Conservation (phyloP, 2,113 vertebrate genomes). For the Excalfactoria chinensis region DNA sequence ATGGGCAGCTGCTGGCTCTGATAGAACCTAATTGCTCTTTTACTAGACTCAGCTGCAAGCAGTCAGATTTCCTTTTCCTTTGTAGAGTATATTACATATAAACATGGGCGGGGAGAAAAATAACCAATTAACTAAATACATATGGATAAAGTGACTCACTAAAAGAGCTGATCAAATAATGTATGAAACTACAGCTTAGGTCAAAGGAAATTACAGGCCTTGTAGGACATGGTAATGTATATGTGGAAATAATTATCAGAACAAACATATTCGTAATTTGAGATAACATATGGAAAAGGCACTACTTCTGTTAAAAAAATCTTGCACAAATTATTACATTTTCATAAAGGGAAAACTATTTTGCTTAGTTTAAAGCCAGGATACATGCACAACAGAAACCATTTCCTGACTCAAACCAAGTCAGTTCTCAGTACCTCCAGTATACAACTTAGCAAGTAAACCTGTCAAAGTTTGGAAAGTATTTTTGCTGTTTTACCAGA, state of each 20-base stretch:
- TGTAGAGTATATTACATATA: slow-evolving; percentile 75
- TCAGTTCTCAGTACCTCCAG: not conserved
- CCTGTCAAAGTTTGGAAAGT: not conserved
- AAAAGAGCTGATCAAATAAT: slow-evolving; percentile 76
- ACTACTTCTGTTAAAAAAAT: slow-evolving; percentile 17
- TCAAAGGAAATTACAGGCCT: slow-evolving; percentile 79
- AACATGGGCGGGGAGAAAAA: slow-evolving; percentile 78
- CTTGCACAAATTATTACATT: slow-evolving; percentile 45
- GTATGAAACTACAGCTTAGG: slow-evolving; percentile 73
- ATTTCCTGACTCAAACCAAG: not conserved
- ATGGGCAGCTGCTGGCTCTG: slow-evolving; percentile 83
- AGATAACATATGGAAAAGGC: slow-evolving; percentile 46
- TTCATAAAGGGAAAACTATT: slow-evolving; percentile 40
- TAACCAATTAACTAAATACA: slow-evolving; percentile 80
- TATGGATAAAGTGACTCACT: slow-evolving; percentile 77
- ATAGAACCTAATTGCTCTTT: slow-evolving; percentile 80
- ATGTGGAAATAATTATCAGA: slow-evolving; percentile 71
- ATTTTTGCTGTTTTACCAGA: not conserved
- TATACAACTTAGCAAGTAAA: not conserved
- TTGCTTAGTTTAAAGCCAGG: not conserved
- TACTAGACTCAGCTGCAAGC: slow-evolving; percentile 78
- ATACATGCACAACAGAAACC: not conserved
- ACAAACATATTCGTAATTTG: slow-evolving; percentile 60
- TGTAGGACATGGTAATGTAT: slow-evolving; percentile 72
- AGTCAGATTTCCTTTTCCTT: slow-evolving; percentile 77